Percentiles rank a stretch among this genome's conserved stretches.
phyloP scores from a whole-genome alignment of 1,140 invertebrate species.

The Caenorhabditis brenneri region DNA sequence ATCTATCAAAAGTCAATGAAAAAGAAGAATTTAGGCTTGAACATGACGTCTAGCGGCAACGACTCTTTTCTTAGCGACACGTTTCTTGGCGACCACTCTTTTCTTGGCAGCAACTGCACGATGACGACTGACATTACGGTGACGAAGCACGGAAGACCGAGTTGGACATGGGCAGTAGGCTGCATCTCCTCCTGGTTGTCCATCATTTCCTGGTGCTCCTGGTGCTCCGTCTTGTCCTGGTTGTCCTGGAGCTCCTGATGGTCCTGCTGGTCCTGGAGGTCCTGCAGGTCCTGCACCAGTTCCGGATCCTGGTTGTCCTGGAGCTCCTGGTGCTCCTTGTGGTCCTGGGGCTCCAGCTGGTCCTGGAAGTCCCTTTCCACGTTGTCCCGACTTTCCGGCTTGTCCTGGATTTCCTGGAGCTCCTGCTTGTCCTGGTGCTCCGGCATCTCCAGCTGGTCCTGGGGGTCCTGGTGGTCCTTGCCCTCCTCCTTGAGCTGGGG shows the following conservation, averaged over 20 bases:
- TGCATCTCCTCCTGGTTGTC: slow-evolving; percentile 34
- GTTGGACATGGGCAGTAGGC: slow-evolving; percentile 47
- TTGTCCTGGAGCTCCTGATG: slow-evolving; percentile 9
- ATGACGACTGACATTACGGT: slow-evolving; percentile 1
- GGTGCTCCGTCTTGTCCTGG: slow-evolving; percentile 18
- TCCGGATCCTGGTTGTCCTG: background rate
- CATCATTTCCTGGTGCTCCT: slow-evolving; percentile 39
- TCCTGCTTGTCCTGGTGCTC: slow-evolving; percentile 30
- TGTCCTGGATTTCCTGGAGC: slow-evolving; percentile 38
- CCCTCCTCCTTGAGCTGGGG: slow-evolving; percentile 59
- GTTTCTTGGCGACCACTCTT: background rate
- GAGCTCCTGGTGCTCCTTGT: slow-evolving; percentile 25
- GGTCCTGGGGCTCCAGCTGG: slow-evolving; percentile 36
- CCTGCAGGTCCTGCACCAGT: background rate
- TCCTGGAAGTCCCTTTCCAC: slow-evolving; percentile 20
- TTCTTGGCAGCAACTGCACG: slow-evolving; percentile 1
- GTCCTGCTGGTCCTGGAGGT: slow-evolving; percentile 25
- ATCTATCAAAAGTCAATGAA: too few relatives aligned
- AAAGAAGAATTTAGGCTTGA: background rate
- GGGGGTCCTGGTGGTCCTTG: slow-evolving; percentile 59
- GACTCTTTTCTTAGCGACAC: background rate
- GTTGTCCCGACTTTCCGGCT: slow-evolving; percentile 14
- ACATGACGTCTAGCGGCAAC: slow-evolving; percentile 24
- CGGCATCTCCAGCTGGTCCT: slow-evolving; percentile 48
- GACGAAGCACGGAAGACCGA: slow-evolving; percentile 5